Base-by-base conservation (phyloP, 37 sponge, comb jelly and placozoan genomes). In the Haliclona indistincta region DNA sequence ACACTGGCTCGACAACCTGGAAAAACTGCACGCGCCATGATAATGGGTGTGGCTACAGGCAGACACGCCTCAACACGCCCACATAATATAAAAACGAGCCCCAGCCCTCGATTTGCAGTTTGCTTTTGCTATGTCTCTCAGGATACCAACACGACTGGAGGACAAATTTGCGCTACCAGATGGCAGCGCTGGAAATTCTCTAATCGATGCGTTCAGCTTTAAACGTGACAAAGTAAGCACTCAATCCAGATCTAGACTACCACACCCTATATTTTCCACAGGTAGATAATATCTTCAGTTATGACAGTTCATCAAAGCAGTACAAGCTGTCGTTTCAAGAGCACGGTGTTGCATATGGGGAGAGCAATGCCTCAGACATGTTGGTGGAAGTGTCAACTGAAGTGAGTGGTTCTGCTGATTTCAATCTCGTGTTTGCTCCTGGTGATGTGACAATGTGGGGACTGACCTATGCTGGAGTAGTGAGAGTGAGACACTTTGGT, bases 381-480 rank as follows among this genome's bases (percentile, higher is more conserved):
- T 22, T 47, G 35, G 78, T 63, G n/a, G 71, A 79, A 43, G 69
- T 63, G 2, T 15, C 56, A 17, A 32, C 62, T 2, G 20, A 87
- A 4, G 29, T 43, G 10, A 63, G 47, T 2, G 63, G 63, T 1
- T 26, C 36, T 1, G 66, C 79, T 2, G 26, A 54, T 6, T 82
- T 86, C 64, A 51, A 34, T 5, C 63, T 87, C 44, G 40, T 47
- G 22, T 63, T 94, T 3, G 67, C 53, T 47, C 62, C 33, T n/a
- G 60, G 20, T 2, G 74, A 84, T 42, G 77, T 87, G 2, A 68
- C 67, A 23, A 69, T 54, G 75, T 94, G 91, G 88, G 95, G 95
- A 1, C 74, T 94, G 32, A 90, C 87, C 81, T 94, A 84, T 80
- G 84, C 80, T 25, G 95, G 91, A 10, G 64, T 44, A 22, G 82